Conservation (phyloP, 2,888 invertebrate genomes). For the Mystacides longicornis region DNA sequence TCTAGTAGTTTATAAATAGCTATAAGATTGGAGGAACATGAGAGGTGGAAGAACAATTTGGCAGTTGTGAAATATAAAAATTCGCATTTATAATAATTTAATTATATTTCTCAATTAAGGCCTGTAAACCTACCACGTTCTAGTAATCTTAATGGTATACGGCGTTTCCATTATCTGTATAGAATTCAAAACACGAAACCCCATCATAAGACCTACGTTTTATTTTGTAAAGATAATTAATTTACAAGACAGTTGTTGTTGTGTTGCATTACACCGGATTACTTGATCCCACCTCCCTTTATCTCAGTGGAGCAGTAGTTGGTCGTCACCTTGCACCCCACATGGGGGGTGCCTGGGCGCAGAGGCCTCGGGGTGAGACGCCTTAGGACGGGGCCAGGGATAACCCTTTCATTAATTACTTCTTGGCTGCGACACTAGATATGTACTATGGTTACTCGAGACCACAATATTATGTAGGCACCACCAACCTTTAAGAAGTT, state of each 20-base stretch:
- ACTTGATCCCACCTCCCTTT: background rate
- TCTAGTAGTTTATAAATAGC: too few species aligned
- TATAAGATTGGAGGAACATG: too few species aligned
- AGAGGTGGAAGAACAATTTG: too few species aligned
- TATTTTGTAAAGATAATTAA: background rate
- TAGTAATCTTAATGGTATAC: too few species aligned
- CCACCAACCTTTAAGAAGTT: too few species aligned
- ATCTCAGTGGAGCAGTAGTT: conserved; percentile 6
- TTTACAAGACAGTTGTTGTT: background rate
- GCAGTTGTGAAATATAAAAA: too few species aligned
- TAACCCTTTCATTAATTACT: conserved; percentile 9
- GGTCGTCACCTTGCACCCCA: background rate
- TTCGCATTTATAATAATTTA: too few species aligned
- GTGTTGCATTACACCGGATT: background rate
- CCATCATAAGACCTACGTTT: background rate
- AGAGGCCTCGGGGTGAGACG: background rate
- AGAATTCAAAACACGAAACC: too few species aligned
- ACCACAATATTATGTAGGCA: too few species aligned
- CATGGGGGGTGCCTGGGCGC: background rate
- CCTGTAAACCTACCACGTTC: too few species aligned
- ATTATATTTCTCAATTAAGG: too few species aligned
- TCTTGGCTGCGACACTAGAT: background rate
- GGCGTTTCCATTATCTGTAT: too few species aligned
- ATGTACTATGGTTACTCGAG: conserved; percentile 3
- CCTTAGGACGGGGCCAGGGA: background rate